Conservation (phyloP, 2,888 invertebrate genomes). For the Allophyes oxyacanthae region DNA sequence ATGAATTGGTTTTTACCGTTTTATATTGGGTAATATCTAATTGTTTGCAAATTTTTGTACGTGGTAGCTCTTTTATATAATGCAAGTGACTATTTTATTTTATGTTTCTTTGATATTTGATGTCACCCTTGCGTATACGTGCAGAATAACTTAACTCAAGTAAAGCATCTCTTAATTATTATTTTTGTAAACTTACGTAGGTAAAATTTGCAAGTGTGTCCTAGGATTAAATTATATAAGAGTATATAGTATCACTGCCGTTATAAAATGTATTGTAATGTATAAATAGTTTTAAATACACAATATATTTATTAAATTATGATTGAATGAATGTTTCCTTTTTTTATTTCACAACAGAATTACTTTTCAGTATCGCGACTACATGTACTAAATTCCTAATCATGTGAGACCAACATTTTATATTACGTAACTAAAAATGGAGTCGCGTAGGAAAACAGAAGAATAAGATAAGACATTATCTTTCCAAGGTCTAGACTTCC, state of each 20-base stretch:
- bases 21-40: constrained; percentile 13
- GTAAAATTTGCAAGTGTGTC: constrained; percentile 23
- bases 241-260: constrained; percentile 48
- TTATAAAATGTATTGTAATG: constrained; percentile 49
- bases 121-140: not conserved
- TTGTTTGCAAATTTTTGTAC: constrained; percentile 30
- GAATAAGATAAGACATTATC: too few relatives aligned
- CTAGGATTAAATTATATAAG: constrained; percentile 19
- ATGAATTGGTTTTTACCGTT: constrained; percentile 43
- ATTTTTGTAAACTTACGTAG: not conserved
- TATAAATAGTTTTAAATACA: constrained; percentile 45
- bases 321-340: constrained; percentile 33
- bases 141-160: too few relatives aligned
- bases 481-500: too few relatives aligned
- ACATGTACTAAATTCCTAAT: too few relatives aligned
- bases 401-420: too few relatives aligned
- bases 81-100: not conserved
- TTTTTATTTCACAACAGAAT: not conserved
- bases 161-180: not conserved
- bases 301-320: constrained; percentile 56
- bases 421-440: too few relatives aligned
- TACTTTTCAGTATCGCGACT: not conserved
- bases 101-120: not conserved
- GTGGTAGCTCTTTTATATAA: not conserved
- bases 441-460: too few relatives aligned